Conservation (phyloP, 2,797 vertebrate genomes). For the Alfaro cultratus region DNA sequence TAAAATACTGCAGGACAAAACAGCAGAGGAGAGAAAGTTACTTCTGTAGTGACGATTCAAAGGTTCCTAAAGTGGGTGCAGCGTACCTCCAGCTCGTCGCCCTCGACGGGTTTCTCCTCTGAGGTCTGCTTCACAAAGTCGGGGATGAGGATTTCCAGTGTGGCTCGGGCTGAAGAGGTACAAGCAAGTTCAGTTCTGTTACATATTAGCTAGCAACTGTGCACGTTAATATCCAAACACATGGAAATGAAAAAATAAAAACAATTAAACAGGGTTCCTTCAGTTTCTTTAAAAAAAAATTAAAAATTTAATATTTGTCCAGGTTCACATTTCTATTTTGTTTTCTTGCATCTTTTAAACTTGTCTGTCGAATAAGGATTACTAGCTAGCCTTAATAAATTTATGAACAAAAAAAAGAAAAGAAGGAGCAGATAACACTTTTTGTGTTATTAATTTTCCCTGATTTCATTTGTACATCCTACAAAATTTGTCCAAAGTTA, state of each 20-base stretch:
- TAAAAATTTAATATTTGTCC: too few relatives aligned
- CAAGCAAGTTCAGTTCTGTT: constrained; percentile 8
- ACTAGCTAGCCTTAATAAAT: neutral
- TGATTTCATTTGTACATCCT: too few relatives aligned
- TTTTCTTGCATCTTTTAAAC: neutral
- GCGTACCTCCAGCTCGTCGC: constrained; percentile 95
- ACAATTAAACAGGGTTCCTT: neutral
- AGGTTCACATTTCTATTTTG: neutral
- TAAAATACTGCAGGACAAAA: constrained; percentile 91
- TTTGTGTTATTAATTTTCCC: neutral
- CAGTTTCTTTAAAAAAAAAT: neutral
- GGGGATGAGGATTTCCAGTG: constrained; percentile 99
- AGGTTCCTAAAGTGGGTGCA: too few relatives aligned
- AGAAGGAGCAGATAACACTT: neutral
- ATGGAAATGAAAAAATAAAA: neutral
- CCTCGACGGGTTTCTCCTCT: constrained; percentile 96
- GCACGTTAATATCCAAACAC: neutral
- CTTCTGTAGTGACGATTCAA: neutral
- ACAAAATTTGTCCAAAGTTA: neutral
- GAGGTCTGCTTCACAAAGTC: constrained; percentile 99
- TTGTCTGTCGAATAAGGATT: neutral
- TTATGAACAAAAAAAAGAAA: neutral
- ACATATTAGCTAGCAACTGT: neutral
- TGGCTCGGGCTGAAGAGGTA: constrained; percentile 91
- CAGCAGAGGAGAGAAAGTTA: neutral